These are phyloP conservation scores for human DNA, from an alignment of 2,113 vertebrate genomes.

Conservation along the genomic window GRCh38 chr17:33310501-33311000, in stretches of 20 bases:
- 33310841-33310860: too few species aligned
- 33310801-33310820: neutral
- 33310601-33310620: conserved; percentile 51
- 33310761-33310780: neutral
- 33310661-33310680: conserved; percentile 68
- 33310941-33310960: conserved; percentile 12
- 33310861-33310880: neutral
- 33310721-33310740: conserved; percentile 58
- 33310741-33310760: conserved; percentile 56
- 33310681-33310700: conserved; percentile 60
- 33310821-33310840: too few species aligned
- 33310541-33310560: conserved; percentile 31
- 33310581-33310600: conserved; percentile 48
- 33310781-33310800: conserved; percentile 10
- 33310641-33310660: conserved; percentile 46
- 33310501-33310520: neutral
- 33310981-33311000: neutral
- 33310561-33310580: conserved; percentile 66
- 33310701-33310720: conserved; percentile 37
- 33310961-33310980: neutral
- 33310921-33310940: neutral
- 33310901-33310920: conserved; percentile 1
- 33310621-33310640: conserved; percentile 47
- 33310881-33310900: neutral
- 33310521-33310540: neutral